Base-by-base conservation (phyloP, 1,140 invertebrate genomes). In the Dinothrombium tinctorium region DNA sequence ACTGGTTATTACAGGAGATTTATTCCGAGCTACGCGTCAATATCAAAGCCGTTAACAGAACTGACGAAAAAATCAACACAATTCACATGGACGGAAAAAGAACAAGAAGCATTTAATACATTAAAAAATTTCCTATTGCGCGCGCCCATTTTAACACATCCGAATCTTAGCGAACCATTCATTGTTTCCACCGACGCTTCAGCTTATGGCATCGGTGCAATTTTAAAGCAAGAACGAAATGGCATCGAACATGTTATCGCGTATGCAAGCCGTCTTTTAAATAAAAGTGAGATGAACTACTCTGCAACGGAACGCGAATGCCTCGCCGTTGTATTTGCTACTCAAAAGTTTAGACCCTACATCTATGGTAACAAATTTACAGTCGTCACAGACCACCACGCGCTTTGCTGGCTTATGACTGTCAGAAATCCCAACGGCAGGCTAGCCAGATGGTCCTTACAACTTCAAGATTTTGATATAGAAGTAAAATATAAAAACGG, bases 311-410 rank as follows among this genome's bases (percentile, higher is more conserved):
- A 33, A 15, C 7, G n/a, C 7, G 26, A 28, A 28, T 7, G 7
- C n/a, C n/a, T 28, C 7, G 26, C 26, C n/a, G 57, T 69, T 11
- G 47, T 67, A 6, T 55, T 54, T 55, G 56, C 54, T 0, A 48
- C 66, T 2, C 43, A 59, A 36, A 52, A 63, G 31, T 67, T 65
- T 44, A 33, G 57, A 43, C 44, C 55, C 15, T 68, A 64, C 50
- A 46, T 69, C 2, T 60, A 58, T 40, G 59, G 59, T 15, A 52
- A n/a, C 6, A 53, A 60, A 38, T 69, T 68, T 45, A 59, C 47
- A 20, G 53, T 69, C 1, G 40, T 59, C 9, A 68, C 61, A 1
- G 63, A 69, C 45, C 61, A 69, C 46, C 52, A 54, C 49, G 58
- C 62, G 0, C 44, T 67, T 4, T 43, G 45, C 21, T 68, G 59